Conservation (phyloP, 2,888 invertebrate genomes). For the Norana najaformis region DNA sequence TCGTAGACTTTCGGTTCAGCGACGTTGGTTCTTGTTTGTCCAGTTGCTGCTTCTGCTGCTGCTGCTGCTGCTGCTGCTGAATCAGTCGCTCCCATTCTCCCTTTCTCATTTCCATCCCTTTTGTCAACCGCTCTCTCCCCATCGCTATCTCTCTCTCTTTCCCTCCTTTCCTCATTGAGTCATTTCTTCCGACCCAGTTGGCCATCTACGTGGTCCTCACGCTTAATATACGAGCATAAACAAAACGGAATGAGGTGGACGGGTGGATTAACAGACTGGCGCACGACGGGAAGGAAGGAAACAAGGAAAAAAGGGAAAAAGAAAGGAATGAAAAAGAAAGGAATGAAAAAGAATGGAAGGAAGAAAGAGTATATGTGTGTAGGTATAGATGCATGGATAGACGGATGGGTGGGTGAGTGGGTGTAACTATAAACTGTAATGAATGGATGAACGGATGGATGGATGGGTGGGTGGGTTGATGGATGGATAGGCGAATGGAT, state of each 20-base stretch:
- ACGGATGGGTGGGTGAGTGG: too few relatives aligned
- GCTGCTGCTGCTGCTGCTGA: background rate
- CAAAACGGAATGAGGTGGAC: constrained; percentile 13
- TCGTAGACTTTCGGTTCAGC: background rate
- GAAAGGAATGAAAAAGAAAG: background rate
- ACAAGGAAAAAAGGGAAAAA: background rate
- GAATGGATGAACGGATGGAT: too few relatives aligned
- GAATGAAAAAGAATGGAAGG: background rate
- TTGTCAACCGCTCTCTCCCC: background rate
- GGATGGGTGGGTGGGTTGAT: too few relatives aligned
- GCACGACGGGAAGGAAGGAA: too few relatives aligned
- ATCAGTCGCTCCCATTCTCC: background rate
- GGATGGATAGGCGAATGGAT: too few relatives aligned
- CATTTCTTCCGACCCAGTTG: background rate
- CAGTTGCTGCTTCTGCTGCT: background rate
- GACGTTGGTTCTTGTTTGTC: background rate
- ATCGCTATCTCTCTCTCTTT: background rate
- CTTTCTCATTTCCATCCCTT: background rate
- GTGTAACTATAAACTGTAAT: too few relatives aligned
- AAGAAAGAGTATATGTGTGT: too few relatives aligned
- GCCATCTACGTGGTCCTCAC: constrained; percentile 9
- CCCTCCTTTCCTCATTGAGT: background rate
- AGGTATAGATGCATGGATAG: too few relatives aligned
- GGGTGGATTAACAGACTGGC: background rate
- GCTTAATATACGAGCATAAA: background rate